Evolutionary conservation across 2,888 invertebrate genomes (phyloP).

Genomic region (Colletes collaris): DNA sequence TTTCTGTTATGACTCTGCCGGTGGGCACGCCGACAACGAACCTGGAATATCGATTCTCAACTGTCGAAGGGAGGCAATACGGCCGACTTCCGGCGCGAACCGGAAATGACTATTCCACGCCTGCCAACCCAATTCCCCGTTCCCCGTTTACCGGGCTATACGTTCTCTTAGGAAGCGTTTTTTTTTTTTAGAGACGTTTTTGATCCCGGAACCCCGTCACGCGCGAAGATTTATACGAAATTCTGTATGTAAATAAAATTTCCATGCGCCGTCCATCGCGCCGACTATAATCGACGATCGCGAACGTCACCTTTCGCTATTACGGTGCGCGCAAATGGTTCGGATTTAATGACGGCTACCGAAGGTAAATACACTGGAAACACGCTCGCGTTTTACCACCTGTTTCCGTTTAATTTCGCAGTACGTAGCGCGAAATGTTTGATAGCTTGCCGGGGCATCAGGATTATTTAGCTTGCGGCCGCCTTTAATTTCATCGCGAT

Average conservation of each 20-base stretch:
- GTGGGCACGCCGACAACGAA: slow-evolving; percentile 35
- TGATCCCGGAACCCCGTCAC: not conserved
- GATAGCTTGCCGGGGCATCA: not conserved
- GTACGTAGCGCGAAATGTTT: slow-evolving; percentile 2
- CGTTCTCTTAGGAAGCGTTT: slow-evolving; percentile 1
- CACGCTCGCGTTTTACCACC: slow-evolving; percentile 6
- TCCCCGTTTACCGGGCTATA: slow-evolving; percentile 18
- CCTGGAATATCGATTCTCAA: slow-evolving; percentile 59
- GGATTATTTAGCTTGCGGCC: slow-evolving; percentile 17
- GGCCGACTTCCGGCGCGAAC: slow-evolving; percentile 72
- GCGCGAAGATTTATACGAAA: slow-evolving; percentile 14
- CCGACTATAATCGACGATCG: not conserved
- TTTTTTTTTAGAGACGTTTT: slow-evolving; percentile 43
- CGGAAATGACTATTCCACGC: slow-evolving; percentile 78
- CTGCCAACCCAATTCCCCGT: slow-evolving; percentile 70
- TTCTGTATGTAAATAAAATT: not conserved
- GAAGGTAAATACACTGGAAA: slow-evolving; percentile 17
- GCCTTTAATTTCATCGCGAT: not conserved
- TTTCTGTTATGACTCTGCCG: slow-evolving; percentile 49
- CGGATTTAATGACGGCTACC: slow-evolving; percentile 8
- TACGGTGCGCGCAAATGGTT: not conserved
- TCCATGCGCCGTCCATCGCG: not conserved
- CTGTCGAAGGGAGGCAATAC: slow-evolving; percentile 73
- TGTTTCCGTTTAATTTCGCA: slow-evolving; percentile 1
- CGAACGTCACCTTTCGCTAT: not conserved